A percentile compares a stretch with the other conserved stretches of the same genome.
Evolutionary conservation across 2,113 vertebrate species (phyloP).

Genomic region (Mormyrus iriodes): DNA sequence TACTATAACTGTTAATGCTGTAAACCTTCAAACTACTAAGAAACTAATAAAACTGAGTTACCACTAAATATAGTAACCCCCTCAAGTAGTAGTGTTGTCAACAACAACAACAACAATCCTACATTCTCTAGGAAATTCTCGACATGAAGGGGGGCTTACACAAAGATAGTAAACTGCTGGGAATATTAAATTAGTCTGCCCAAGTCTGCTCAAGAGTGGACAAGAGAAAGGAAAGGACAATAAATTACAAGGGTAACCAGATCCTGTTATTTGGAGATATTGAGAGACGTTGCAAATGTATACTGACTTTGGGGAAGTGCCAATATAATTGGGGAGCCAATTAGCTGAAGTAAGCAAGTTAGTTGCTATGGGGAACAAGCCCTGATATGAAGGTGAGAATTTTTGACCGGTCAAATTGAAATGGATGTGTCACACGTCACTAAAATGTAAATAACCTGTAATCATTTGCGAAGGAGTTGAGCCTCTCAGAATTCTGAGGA

Average conservation of each 20-base stretch:
- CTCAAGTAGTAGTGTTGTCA: neutral
- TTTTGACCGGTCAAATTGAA: neutral
- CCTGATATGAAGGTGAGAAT: neutral
- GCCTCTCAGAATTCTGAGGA: neutral
- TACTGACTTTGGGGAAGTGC: neutral
- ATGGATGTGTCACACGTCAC: neutral
- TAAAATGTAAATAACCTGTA: neutral
- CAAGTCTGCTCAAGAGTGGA: neutral
- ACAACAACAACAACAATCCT: neutral
- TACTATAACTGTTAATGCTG: neutral
- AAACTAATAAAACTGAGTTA: too few species aligned
- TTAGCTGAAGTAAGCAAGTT: neutral
- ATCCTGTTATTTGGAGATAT: neutral
- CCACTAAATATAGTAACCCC: too few species aligned
- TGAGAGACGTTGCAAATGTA: neutral
- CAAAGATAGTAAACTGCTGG: neutral
- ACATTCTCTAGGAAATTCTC: neutral
- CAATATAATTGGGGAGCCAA: neutral
- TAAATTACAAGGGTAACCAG: neutral
- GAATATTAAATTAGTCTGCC: too few species aligned
- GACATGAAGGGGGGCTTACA: neutral
- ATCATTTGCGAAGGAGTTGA: neutral
- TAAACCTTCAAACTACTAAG: neutral
- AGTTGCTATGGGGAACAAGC: neutral
- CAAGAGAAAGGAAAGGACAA: neutral